A percentile compares a stretch with the other conserved stretches of the same genome.
Evolutionary conservation across 2,888 invertebrate genomes (phyloP).

Genomic region (Lasioglossum villosulum): DNA sequence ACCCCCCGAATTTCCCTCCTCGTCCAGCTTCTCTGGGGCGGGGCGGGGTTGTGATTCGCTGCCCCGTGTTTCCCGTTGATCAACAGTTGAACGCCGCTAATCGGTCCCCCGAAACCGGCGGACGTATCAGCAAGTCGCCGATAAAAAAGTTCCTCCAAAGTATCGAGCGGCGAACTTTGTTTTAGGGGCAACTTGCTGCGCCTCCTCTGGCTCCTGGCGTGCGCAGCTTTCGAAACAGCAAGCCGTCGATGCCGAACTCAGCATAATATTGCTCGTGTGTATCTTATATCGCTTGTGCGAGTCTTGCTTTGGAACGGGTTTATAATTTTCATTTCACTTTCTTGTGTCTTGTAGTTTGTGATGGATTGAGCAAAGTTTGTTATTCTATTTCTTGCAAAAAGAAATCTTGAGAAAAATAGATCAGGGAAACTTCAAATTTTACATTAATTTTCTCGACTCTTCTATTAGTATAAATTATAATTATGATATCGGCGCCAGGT

Average conservation of each 20-base stretch:
- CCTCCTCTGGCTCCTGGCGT: background rate
- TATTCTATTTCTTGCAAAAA: background rate
- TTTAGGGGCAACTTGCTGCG: conserved; percentile 23
- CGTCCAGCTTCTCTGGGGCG: background rate
- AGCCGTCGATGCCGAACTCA: conserved; percentile 20
- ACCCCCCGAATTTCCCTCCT: background rate
- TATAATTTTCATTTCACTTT: background rate
- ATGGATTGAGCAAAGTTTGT: background rate
- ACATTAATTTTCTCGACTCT: background rate
- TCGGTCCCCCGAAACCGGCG: conserved; percentile 8
- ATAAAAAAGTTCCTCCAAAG: conserved; percentile 8
- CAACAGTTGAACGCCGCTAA: conserved; percentile 16
- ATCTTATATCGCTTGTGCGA: background rate
- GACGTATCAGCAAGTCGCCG: conserved; percentile 18
- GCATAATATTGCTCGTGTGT: background rate
- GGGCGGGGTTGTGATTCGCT: background rate
- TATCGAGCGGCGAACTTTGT: conserved; percentile 10
- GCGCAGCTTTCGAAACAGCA: conserved; percentile 15
- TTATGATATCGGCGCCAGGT: too few species aligned
- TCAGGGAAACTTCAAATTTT: background rate
- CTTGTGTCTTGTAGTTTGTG: background rate
- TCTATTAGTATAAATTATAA: too few species aligned
- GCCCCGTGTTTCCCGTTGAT: conserved; percentile 15
- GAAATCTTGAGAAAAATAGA: background rate
- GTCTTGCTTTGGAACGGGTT: background rate